Conservation (phyloP, 2,888 invertebrate genomes). For the Leptura quadrifasciata region DNA sequence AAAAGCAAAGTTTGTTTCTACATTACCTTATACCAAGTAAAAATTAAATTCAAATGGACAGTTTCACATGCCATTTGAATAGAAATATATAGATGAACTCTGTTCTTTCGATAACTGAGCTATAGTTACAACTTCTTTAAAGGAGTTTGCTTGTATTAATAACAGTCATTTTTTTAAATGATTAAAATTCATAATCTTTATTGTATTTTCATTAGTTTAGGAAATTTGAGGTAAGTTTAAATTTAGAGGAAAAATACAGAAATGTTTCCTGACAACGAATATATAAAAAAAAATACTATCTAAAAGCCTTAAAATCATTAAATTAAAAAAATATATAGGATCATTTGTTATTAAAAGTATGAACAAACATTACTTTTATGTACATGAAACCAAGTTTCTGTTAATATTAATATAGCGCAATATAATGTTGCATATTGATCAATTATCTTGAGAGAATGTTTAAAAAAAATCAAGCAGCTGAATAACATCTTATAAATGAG, state of each 20-base stretch:
- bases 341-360: neutral
- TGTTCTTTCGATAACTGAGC: too few species aligned
- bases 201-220: neutral
- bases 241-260: neutral
- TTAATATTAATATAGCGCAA: neutral
- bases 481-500: slow-evolving; percentile 8
- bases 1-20: too few species aligned
- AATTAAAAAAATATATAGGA: slow-evolving; percentile 8
- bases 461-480: neutral
- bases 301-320: too few species aligned
- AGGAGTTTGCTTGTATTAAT: too few species aligned
- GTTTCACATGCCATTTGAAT: too few species aligned
- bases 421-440: neutral
- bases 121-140: too few species aligned
- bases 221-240: neutral
- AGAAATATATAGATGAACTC: too few species aligned
- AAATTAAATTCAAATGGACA: too few species aligned
- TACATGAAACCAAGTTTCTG: slow-evolving; percentile 2
- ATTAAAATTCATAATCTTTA: neutral
- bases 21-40: too few species aligned
- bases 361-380: neutral
- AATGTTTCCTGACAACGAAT: neutral
- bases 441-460: slow-evolving; percentile 27
- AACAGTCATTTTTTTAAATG: too few species aligned
- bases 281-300: neutral